A percentile compares a stretch with the other conserved stretches of the same genome.
Conservation (phyloP, 1,140 invertebrate genomes). For the Drosophila carrolli region DNA sequence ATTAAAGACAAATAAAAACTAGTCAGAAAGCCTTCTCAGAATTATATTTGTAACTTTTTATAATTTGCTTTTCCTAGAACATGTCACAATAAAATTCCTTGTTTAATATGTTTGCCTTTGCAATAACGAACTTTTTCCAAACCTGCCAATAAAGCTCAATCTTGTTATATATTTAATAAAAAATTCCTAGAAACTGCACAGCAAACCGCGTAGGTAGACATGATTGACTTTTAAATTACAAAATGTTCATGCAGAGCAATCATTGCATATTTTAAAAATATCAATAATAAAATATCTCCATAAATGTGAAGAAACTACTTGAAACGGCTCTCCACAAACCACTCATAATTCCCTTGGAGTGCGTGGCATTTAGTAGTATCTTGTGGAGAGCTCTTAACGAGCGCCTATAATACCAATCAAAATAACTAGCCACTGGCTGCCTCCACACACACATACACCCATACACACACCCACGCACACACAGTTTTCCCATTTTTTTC, state of each 20-base stretch:
- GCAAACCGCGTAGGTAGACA: no score
- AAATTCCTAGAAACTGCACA: no score
- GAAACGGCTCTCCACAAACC: not conserved
- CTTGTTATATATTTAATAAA: no score
- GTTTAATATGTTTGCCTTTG: not conserved
- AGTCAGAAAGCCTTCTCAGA: no score
- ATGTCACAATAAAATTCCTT: no score
- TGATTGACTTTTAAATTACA: no score
- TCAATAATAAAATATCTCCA: no score
- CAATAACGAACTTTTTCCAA: not conserved
- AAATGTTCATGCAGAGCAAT: no score
- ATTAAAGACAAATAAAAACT: no score
- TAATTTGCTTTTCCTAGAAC: no score
- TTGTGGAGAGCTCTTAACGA: slow-evolving; percentile 32
- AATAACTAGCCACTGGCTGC: slow-evolving; percentile 59
- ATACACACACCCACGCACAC: not conserved
- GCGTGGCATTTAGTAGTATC: not conserved
- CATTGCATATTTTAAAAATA: not conserved
- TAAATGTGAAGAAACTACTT: not conserved
- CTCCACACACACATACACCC: no score
- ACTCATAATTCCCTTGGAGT: slow-evolving; percentile 36
- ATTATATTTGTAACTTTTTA: no score
- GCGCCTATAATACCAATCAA: slow-evolving; percentile 69
- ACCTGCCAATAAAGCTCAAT: not conserved
- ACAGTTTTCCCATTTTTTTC: slow-evolving; percentile 30